Percentiles rank a stretch among this genome's conserved stretches.
phyloP scores from a whole-genome alignment of 2,797 vertebrate species.

The Pogoniulus pusillus region DNA sequence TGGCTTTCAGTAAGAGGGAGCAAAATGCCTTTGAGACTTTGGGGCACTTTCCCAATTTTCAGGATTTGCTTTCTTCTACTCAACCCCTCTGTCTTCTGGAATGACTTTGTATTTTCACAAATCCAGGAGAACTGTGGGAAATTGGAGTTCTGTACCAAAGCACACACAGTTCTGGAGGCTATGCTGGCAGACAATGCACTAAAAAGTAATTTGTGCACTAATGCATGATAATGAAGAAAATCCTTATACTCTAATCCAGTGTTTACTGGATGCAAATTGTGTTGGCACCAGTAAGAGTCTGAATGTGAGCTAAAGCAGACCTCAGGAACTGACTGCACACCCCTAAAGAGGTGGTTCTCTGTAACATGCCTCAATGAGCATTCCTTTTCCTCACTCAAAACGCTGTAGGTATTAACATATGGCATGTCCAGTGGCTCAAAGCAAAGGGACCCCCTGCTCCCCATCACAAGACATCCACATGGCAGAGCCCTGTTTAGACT shows the following conservation, averaged over 20 bases:
- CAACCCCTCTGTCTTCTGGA: background rate
- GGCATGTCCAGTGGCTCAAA: background rate
- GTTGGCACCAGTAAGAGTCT: background rate
- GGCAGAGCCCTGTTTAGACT: background rate
- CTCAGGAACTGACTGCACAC: background rate
- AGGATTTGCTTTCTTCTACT: background rate
- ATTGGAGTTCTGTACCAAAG: background rate
- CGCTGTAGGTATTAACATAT: background rate
- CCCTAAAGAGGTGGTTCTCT: background rate
- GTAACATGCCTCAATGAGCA: background rate
- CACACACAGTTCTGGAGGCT: background rate
- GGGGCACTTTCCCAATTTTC: background rate
- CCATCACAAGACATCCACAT: fast-evolving
- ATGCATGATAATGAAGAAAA: slow-evolving; percentile 1
- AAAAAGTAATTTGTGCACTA: background rate
- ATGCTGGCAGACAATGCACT: background rate
- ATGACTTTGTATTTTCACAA: background rate
- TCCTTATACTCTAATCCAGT: background rate
- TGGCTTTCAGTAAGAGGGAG: background rate
- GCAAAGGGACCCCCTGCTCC: background rate
- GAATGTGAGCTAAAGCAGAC: background rate
- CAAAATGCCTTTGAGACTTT: background rate
- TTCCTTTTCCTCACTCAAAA: background rate
- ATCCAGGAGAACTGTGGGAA: background rate
- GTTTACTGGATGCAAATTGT: background rate